phyloP scores from a whole-genome alignment of 2,888 invertebrate species.

The Callyntrura guangdongensis region DNA sequence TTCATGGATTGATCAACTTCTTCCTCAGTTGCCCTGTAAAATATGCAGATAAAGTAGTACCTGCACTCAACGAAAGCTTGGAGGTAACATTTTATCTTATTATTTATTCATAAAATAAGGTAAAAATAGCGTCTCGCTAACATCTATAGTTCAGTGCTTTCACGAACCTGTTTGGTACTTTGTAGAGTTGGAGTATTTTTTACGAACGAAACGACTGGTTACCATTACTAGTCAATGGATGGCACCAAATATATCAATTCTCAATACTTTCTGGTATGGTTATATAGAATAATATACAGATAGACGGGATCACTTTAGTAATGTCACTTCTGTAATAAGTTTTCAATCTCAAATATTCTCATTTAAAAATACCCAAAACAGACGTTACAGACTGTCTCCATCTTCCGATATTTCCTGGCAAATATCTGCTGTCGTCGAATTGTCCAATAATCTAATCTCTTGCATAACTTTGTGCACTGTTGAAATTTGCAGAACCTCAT shows the following conservation, averaged over 20 bases:
- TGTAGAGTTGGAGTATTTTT: background rate
- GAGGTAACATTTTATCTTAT: no score
- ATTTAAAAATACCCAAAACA: background rate
- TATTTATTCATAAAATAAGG: background rate
- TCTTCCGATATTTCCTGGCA: slow-evolving; percentile 8
- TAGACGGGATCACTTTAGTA: background rate
- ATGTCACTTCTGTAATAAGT: background rate
- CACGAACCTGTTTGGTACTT: slow-evolving; percentile 2
- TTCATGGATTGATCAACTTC: no score
- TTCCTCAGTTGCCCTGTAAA: no score
- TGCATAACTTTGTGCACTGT: slow-evolving; percentile 75
- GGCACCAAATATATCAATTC: background rate
- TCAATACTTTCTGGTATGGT: no score
- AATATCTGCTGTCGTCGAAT: background rate
- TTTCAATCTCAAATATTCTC: background rate
- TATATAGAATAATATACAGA: background rate
- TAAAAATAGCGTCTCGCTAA: slow-evolving; percentile 16
- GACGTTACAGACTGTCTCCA: slow-evolving; percentile 63
- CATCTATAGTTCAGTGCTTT: background rate
- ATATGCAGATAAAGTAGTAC: no score
- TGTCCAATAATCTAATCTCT: slow-evolving; percentile 64
- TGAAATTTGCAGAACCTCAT: slow-evolving; percentile 72
- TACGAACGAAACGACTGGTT: background rate
- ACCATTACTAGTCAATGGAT: background rate
- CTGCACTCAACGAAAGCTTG: no score